These are phyloP conservation scores for Macrostomum cliftonense DNA, from an alignment of 2,888 invertebrate genomes.

Conservation along the genomic window DNA sequence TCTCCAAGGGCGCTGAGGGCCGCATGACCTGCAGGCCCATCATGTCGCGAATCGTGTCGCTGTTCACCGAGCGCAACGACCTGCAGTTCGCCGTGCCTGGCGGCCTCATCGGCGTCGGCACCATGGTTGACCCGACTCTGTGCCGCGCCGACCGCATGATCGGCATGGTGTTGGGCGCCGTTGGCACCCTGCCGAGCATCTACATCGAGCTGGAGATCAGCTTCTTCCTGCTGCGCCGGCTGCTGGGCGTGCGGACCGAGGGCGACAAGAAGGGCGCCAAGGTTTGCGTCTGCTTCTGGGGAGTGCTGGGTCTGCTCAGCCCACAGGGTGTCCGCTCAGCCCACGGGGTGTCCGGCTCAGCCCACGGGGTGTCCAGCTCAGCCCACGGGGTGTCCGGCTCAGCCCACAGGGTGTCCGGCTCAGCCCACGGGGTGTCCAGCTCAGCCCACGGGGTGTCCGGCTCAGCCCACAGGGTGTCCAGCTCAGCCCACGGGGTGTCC, in stretches of 20 bases:
- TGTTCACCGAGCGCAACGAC: conserved; percentile 90
- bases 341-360: too few relatives aligned
- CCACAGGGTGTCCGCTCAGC: too few relatives aligned
- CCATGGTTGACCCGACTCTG: conserved; percentile 91
- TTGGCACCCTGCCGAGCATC: conserved; percentile 84
- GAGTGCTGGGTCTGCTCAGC: too few relatives aligned
- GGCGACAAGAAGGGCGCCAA: conserved; percentile 98
- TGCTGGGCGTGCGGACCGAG: conserved; percentile 89
- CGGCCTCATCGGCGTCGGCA: conserved; percentile 96
- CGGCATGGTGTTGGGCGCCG: conserved; percentile 86
- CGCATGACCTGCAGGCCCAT: conserved; percentile 76
- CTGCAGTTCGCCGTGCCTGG: conserved; percentile 96
- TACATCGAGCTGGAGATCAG: conserved; percentile 94
- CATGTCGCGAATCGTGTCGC: conserved; percentile 81
- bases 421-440: too few relatives aligned
- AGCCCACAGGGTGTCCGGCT: too few relatives aligned
- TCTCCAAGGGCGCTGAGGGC: conserved; percentile 82
- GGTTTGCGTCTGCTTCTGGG: too few relatives aligned
- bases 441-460: too few relatives aligned
- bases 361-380: too few relatives aligned
- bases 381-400: too few relatives aligned
- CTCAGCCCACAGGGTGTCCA: too few relatives aligned
- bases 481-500: too few relatives aligned
- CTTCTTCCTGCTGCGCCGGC: conserved; percentile 78
- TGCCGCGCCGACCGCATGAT: conserved; percentile 95